These are phyloP conservation scores for Stichodactyla helianthus DNA, from an alignment of 64 coral and sea anemone species.

Conservation along the genomic window DNA sequence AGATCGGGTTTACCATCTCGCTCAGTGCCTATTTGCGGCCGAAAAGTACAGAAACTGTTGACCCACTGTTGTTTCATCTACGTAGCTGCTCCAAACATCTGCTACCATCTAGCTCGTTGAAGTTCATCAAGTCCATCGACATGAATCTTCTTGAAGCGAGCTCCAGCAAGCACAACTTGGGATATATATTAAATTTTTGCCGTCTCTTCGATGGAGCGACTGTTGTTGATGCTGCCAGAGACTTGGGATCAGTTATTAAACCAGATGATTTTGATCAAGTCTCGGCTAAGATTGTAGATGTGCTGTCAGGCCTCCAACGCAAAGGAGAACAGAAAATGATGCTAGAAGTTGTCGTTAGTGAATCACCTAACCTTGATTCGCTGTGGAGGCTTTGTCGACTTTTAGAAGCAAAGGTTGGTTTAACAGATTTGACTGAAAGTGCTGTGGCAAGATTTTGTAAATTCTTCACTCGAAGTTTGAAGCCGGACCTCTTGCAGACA, in stretches of 20 bases:
- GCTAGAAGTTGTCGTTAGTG: neutral
- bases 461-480: neutral
- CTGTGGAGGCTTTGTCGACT: constrained; percentile 15
- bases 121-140: constrained; percentile 2
- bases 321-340: neutral
- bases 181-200: neutral
- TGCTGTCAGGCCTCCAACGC: neutral
- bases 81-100: neutral
- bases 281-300: neutral
- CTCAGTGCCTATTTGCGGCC: neutral
- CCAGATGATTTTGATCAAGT: neutral
- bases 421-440: neutral
- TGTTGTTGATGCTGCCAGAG: neutral
- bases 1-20: neutral
- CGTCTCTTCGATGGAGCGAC: neutral
- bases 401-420: too few species aligned
- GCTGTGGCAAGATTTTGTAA: neutral
- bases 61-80: constrained; percentile 3
- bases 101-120: neutral
- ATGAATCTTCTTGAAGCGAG: constrained; percentile 21
- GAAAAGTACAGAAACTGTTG: neutral
- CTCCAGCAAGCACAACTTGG: neutral
- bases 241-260: neutral
- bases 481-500: constrained; percentile 18
- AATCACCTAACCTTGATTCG: neutral